These are phyloP conservation scores for Colaptes auratus DNA, from an alignment of 2,113 vertebrate species.

Conservation along the genomic window DNA sequence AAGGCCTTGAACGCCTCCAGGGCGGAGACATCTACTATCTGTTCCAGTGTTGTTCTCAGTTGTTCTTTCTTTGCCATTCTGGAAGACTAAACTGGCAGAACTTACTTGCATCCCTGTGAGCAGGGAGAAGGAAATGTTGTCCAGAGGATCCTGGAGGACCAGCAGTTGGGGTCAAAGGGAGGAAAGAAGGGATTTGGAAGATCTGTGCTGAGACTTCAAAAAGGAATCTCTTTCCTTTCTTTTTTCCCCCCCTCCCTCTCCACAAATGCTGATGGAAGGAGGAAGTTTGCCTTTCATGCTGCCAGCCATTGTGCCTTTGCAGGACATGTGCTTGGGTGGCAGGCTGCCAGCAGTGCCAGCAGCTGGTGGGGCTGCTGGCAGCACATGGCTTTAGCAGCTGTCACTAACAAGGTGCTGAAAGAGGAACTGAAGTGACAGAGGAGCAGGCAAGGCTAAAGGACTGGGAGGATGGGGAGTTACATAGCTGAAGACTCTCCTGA, in stretches of 20 bases:
- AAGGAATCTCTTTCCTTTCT: background rate
- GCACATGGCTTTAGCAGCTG: fast-evolving
- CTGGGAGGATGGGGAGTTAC: background rate
- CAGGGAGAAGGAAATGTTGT: background rate
- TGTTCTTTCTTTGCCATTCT: background rate
- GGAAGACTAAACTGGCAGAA: background rate
- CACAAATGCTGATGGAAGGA: background rate
- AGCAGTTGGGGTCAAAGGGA: background rate
- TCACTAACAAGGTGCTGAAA: fast-evolving
- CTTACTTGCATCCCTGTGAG: background rate
- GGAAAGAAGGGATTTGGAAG: background rate
- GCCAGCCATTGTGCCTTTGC: background rate
- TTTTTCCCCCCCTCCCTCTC: too few relatives aligned
- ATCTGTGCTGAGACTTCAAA: background rate
- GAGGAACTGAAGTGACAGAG: background rate
- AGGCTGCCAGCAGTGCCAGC: background rate
- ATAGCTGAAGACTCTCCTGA: background rate
- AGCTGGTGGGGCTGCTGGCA: background rate
- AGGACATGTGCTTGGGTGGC: too few relatives aligned
- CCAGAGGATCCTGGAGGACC: background rate
- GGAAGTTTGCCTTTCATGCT: background rate
- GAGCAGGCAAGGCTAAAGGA: background rate
- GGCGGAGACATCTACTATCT: too few relatives aligned
- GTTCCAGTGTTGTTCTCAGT: background rate
- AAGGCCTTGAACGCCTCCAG: too few relatives aligned